These are phyloP conservation scores for Tyto alba DNA, from an alignment of 2,113 vertebrate species.

Conservation along the genomic window DNA sequence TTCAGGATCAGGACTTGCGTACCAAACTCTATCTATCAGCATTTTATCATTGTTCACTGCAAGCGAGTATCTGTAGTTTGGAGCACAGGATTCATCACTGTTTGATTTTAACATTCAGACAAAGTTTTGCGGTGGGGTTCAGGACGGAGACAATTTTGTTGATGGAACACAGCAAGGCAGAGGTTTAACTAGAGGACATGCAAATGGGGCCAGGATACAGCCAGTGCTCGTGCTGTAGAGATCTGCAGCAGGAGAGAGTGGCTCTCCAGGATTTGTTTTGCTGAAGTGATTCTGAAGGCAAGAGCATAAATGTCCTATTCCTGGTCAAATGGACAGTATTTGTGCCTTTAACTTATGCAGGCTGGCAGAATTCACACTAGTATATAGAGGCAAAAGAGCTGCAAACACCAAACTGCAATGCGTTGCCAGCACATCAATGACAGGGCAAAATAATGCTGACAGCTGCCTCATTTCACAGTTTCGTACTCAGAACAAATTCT, in stretches of 20 bases:
- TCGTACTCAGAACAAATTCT: neutral
- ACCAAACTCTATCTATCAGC: neutral
- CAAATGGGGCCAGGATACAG: neutral
- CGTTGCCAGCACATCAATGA: neutral
- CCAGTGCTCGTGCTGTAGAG: neutral
- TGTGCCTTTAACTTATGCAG: neutral
- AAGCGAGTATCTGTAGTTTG: neutral
- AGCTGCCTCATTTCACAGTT: slow-evolving; percentile 17
- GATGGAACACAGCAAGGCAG: neutral
- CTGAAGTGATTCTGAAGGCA: neutral
- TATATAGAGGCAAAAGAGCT: neutral
- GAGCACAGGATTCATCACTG: neutral
- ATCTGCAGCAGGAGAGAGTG: neutral
- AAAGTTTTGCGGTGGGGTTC: neutral
- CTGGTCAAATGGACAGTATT: neutral
- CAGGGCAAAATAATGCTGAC: neutral
- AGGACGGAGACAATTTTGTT: neutral
- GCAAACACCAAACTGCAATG: neutral
- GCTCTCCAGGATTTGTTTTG: neutral
- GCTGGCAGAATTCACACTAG: neutral
- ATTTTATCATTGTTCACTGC: fast-evolving
- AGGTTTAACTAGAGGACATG: neutral
- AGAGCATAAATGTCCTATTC: neutral
- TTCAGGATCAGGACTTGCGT: neutral
- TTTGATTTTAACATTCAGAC: neutral